Evolutionary conservation across 2,797 vertebrate genomes (phyloP).

Genomic region (Cephalopachus bancanus): DNA sequence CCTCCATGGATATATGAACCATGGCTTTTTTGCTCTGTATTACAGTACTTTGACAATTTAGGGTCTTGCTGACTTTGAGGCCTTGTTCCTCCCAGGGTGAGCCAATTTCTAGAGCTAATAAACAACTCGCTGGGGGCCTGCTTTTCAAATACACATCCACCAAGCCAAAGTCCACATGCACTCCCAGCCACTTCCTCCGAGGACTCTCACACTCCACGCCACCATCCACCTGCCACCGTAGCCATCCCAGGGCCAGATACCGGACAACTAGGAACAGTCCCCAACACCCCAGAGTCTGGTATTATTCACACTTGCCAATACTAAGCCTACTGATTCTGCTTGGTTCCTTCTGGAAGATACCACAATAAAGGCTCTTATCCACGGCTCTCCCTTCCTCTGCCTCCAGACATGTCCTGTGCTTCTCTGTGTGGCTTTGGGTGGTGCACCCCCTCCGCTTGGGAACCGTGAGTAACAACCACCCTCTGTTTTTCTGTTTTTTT

Average conservation of each 20-base stretch:
- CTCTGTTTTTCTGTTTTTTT: no score
- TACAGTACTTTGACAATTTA: not conserved
- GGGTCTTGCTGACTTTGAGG: not conserved
- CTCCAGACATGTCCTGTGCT: not conserved
- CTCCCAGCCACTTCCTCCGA: not conserved
- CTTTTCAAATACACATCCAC: not conserved
- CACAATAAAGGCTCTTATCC: no score
- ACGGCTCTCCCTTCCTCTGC: not conserved
- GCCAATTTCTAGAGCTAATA: not conserved
- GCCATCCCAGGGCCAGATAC: not conserved
- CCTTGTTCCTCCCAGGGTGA: not conserved
- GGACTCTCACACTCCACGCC: not conserved
- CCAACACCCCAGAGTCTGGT: not conserved
- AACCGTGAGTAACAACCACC: not conserved
- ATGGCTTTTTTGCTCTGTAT: not conserved
- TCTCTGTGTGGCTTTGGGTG: fast-evolving
- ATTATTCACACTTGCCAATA: not conserved
- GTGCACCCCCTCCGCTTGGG: fast-evolving
- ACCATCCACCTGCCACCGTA: not conserved
- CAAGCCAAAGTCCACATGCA: not conserved
- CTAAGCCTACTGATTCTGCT: not conserved
- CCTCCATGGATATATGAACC: not conserved
- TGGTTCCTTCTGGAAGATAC: not conserved
- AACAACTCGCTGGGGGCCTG: fast-evolving
- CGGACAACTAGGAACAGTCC: not conserved